Evolutionary conservation across 2,113 vertebrate genomes (phyloP).

Genomic region (Onychorhynchus coronatus): DNA sequence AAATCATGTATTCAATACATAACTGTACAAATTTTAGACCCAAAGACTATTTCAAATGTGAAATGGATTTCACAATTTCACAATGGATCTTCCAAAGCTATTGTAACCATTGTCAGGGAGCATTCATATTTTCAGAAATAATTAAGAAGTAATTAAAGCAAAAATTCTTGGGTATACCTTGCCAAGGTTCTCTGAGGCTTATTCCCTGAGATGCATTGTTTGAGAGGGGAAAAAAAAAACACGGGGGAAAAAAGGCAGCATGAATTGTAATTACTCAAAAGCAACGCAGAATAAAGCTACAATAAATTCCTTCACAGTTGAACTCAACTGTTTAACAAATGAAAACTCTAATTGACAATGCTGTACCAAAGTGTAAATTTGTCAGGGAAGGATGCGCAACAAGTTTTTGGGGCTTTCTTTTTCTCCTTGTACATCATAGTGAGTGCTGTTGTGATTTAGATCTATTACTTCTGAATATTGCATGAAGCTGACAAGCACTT

Average conservation of each 20-base stretch:
- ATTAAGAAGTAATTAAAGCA: slow-evolving; percentile 68
- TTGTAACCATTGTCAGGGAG: slow-evolving; percentile 42
- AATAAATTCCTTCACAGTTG: slow-evolving; percentile 77
- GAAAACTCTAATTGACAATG: slow-evolving; percentile 78
- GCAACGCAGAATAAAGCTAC: slow-evolving; percentile 63
- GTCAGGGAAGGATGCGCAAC: slow-evolving; percentile 76
- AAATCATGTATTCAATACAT: not conserved
- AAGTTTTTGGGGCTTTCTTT: slow-evolving; percentile 66
- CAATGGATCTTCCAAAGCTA: slow-evolving; percentile 7
- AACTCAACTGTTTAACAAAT: slow-evolving; percentile 76
- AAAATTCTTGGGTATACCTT: slow-evolving; percentile 44
- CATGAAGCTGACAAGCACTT: slow-evolving; percentile 85
- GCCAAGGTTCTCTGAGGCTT: slow-evolving; percentile 67
- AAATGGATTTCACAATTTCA: too few relatives aligned
- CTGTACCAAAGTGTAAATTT: slow-evolving; percentile 76
- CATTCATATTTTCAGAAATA: slow-evolving; percentile 53
- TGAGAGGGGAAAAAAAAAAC: not conserved
- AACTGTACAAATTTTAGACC: not conserved
- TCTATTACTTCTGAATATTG: slow-evolving; percentile 84
- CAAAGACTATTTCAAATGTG: slow-evolving; percentile 17
- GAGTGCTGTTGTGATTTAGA: slow-evolving; percentile 78
- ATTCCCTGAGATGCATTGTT: slow-evolving; percentile 58
- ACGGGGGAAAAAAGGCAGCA: not conserved
- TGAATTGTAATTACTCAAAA: slow-evolving; percentile 71
- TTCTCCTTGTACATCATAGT: slow-evolving; percentile 67